phyloP scores from a whole-genome alignment of 2,113 vertebrate genomes.

The Oreochromis aureus region DNA sequence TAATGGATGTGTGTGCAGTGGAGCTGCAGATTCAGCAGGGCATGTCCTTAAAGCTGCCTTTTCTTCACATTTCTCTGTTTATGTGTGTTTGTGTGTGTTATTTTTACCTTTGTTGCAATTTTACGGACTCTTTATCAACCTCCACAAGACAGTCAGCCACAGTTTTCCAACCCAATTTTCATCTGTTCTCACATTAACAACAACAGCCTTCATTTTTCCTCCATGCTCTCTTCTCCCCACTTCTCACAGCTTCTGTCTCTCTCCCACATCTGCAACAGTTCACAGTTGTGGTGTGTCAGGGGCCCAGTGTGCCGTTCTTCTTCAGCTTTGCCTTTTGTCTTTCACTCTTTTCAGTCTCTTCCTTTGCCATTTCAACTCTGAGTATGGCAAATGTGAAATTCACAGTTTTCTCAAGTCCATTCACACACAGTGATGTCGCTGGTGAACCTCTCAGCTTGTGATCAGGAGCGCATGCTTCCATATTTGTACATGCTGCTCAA shows the following conservation, averaged over 20 bases:
- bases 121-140: background rate
- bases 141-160: background rate
- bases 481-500: background rate
- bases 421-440: background rate
- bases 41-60: background rate
- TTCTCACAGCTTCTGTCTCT: background rate
- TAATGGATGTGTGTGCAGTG: background rate
- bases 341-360: background rate
- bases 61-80: no score
- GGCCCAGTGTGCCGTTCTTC: background rate
- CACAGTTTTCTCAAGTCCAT: background rate
- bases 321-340: background rate
- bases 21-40: background rate
- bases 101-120: background rate
- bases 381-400: background rate
- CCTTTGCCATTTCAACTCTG: background rate
- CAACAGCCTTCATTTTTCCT: background rate
- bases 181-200: fast-evolving
- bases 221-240: background rate
- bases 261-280: fast-evolving
- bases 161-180: background rate
- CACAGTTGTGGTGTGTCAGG: fast-evolving
- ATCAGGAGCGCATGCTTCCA: background rate
- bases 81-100: no score
- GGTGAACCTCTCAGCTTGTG: background rate